Conservation (phyloP, 2,888 invertebrate genomes). For the Caenorhabditis virilis region DNA sequence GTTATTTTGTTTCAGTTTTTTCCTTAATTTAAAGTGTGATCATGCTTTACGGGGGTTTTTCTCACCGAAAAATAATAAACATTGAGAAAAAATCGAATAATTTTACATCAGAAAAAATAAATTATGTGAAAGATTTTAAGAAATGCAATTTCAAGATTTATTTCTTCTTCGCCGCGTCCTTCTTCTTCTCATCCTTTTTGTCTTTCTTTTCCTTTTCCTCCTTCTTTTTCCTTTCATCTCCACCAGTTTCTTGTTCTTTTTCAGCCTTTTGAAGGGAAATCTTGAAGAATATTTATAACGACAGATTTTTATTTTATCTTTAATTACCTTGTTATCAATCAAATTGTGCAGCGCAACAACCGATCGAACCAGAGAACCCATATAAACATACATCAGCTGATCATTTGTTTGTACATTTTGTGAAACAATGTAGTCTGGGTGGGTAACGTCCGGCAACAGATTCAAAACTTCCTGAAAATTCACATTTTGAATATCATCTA, state of each 20-base stretch:
- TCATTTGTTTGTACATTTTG: slow-evolving; percentile 98
- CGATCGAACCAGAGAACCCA: slow-evolving; percentile 85
- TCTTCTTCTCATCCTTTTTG: slow-evolving; percentile 31
- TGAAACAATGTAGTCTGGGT: slow-evolving; percentile 89
- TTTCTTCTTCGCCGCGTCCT: background rate
- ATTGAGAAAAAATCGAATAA: background rate
- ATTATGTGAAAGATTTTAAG: background rate
- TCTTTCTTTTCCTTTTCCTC: slow-evolving; percentile 30
- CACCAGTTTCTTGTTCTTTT: slow-evolving; percentile 53
- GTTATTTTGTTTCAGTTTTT: background rate
- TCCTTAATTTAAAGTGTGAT: background rate
- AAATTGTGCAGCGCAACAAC: slow-evolving; percentile 97
- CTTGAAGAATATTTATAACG: slow-evolving; percentile 30
- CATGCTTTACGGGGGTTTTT: background rate
- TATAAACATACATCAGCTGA: slow-evolving; percentile 95
- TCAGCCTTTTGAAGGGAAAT: slow-evolving; percentile 74
- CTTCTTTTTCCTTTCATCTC: slow-evolving; percentile 30
- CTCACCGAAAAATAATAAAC: background rate
- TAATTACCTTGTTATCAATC: slow-evolving; percentile 90
- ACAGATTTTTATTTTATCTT: background rate
- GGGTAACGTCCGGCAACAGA: slow-evolving; percentile 90
- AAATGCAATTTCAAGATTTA: slow-evolving; percentile 1
- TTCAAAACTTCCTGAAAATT: slow-evolving; percentile 86
- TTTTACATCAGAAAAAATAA: background rate
- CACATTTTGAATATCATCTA: background rate